Base-by-base conservation (phyloP, 2,888 invertebrate genomes). In the Drosophila mercatorum region DNA sequence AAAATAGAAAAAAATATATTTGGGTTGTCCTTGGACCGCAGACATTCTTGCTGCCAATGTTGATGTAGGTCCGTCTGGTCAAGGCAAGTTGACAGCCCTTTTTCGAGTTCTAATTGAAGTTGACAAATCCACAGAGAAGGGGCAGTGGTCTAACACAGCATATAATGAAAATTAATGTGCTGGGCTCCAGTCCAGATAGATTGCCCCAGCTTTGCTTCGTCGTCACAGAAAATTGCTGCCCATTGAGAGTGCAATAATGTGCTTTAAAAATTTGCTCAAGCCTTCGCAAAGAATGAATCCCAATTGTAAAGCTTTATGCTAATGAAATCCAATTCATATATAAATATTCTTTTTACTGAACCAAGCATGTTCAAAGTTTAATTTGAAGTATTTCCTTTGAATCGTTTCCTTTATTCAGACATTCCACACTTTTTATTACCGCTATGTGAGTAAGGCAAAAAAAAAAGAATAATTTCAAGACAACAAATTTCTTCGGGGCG, bases 1-100 rank as follows among this genome's bases (percentile, higher is more conserved):
- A 44, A 22, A 10, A 43, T 6, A 1, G 7, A 11, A 36, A 56
- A 51, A 60, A 11, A 49, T 46, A 56, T 59, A 26, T 62, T 64
- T 62, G 5, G 36, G 36, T 22, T 68, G 55, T 31, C 58, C 68
- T 77, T 67, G 46, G 64, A 44, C 43, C 40, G 14, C 12, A 46
- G 22, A 17, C 38, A 49, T 51, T 58, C 55, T 51, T 51, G 51
- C 46, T 68, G 46, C 14, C 53, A 59, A 46, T 61, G 66, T 71
- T 78, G 68, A 75, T 65, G 67, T 63, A 69, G 72, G 75, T 63
- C 51, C 31, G 63, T 58, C 47, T 59, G 63, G 69, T 51, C 65
- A 68, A 63, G 59, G 61, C 64, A 68, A 68, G 28, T 12, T 26
- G 10, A 11, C n/a, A 40, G 43, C 36, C 40, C 47, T 38, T 58